A percentile compares a stretch with the other conserved stretches of the same genome.
Conservation (phyloP, 2,888 invertebrate genomes). For the Yponomeuta sedellus region DNA sequence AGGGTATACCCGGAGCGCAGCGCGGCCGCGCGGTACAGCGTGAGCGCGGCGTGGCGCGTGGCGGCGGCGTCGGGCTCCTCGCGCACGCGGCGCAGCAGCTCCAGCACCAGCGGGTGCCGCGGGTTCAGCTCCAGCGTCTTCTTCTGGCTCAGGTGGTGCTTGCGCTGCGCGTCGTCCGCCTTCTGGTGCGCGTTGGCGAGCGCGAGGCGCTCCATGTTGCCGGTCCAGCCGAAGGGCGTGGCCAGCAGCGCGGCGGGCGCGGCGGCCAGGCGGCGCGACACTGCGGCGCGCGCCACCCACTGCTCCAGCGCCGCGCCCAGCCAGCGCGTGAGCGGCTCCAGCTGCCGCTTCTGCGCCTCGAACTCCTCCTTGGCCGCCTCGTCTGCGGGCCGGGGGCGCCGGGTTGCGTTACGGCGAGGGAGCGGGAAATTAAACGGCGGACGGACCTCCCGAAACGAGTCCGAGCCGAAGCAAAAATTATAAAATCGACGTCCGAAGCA, state of each 20-base stretch:
- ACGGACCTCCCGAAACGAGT: no score
- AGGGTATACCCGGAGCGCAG: slow-evolving; percentile 96
- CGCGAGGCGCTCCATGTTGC: slow-evolving; percentile 98
- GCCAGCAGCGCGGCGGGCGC: slow-evolving; percentile 98
- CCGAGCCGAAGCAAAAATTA: no score
- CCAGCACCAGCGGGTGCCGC: slow-evolving; percentile 95
- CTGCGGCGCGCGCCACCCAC: slow-evolving; percentile 83
- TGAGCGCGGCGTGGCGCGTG: slow-evolving; percentile 89
- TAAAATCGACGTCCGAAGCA: no score
- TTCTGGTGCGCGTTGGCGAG: slow-evolving; percentile 97
- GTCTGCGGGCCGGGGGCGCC: no score
- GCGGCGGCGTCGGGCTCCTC: slow-evolving; percentile 80
- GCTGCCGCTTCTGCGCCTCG: slow-evolving; percentile 85
- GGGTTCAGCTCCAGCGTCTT: slow-evolving; percentile 99
- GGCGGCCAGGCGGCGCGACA: slow-evolving; percentile 91
- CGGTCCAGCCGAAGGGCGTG: slow-evolving; percentile 98
- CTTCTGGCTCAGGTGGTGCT: slow-evolving; percentile 93
- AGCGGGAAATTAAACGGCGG: no score
- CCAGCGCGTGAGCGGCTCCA: slow-evolving; percentile 95
- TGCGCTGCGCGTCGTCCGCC: slow-evolving; percentile 89
- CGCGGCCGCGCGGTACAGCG: slow-evolving; percentile 95
- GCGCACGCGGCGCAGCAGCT: slow-evolving; percentile 89
- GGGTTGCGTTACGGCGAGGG: no score
- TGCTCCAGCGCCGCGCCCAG: slow-evolving; percentile 89
- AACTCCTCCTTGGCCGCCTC: slow-evolving; percentile 83